Evolutionary conservation across 2,797 vertebrate species (phyloP).

Genomic region (Acipenser transmontanus): DNA sequence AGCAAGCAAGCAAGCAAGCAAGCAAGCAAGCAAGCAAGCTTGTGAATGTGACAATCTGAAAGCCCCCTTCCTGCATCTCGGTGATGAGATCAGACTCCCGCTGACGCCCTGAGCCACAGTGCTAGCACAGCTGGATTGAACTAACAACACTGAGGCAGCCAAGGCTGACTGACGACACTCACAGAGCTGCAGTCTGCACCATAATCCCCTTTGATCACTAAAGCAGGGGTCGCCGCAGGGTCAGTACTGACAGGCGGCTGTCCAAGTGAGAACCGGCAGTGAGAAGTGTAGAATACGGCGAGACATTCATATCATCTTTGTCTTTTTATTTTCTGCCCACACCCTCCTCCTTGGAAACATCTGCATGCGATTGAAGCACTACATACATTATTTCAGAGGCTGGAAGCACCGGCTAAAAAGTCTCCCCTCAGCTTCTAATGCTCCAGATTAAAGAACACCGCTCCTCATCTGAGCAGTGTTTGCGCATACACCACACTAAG

Average conservation of each 20-base stretch:
- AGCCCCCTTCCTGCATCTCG: neutral
- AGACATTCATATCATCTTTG: constrained; percentile 66
- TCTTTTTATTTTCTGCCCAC: constrained; percentile 18
- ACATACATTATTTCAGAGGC: constrained; percentile 39
- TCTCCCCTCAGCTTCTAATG: constrained; percentile 19
- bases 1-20: no score
- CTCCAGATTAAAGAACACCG: neutral
- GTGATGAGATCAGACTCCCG: constrained; percentile 3
- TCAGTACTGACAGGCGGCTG: constrained; percentile 62
- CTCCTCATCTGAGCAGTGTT: constrained; percentile 3
- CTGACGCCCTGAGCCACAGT: constrained; percentile 6
- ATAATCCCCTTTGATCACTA: constrained; percentile 50
- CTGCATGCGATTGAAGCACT: constrained; percentile 36
- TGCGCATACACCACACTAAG: neutral
- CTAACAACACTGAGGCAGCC: constrained; percentile 17
- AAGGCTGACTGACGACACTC: constrained; percentile 21
- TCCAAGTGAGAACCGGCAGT: constrained; percentile 49
- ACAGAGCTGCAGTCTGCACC: constrained; percentile 29
- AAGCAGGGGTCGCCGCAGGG: constrained; percentile 46
- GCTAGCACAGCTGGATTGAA: constrained; percentile 15
- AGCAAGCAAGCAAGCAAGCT: no score
- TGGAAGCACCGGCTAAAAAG: constrained; percentile 25
- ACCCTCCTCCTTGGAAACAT: constrained; percentile 26
- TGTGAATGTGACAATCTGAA: neutral
- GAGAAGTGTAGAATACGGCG: constrained; percentile 25